These are phyloP conservation scores for Arrhamphus sclerolepis DNA, from an alignment of 2,797 vertebrate species.

Conservation along the genomic window DNA sequence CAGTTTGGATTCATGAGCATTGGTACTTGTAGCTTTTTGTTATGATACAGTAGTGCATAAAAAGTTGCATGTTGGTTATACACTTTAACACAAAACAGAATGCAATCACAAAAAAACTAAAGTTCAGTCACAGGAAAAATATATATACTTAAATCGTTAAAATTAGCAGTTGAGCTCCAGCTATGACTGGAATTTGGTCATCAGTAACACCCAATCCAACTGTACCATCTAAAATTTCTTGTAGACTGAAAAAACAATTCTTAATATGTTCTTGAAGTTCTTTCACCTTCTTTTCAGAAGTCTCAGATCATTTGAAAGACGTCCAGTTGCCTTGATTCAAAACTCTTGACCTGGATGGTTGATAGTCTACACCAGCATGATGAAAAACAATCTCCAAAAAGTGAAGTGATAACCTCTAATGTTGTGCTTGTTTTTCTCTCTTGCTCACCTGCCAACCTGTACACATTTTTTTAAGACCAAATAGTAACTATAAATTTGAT, in stretches of 20 bases:
- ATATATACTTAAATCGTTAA: slow-evolving; percentile 21
- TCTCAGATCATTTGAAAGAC: too few relatives aligned
- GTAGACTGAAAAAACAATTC: neutral
- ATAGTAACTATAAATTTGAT: slow-evolving; percentile 11
- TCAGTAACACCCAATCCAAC: slow-evolving; percentile 19
- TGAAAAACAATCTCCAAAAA: too few relatives aligned
- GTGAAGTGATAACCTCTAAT: neutral
- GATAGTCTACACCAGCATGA: too few relatives aligned
- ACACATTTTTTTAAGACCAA: slow-evolving; percentile 24
- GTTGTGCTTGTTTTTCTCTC: slow-evolving; percentile 44
- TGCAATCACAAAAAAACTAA: slow-evolving; percentile 14
- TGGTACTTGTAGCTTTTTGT: slow-evolving; percentile 39
- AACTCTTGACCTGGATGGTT: too few relatives aligned
- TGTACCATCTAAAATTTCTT: slow-evolving; percentile 1
- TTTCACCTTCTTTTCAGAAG: too few relatives aligned
- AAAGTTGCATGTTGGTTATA: slow-evolving; percentile 30
- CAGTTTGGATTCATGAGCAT: slow-evolving; percentile 34
- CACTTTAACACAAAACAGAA: slow-evolving; percentile 27
- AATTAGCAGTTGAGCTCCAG: slow-evolving; percentile 39
- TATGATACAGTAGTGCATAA: slow-evolving; percentile 30
- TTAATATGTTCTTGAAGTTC: too few relatives aligned
- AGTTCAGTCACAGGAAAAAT: slow-evolving; percentile 21
- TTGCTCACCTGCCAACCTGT: slow-evolving; percentile 7
- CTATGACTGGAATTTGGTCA: slow-evolving; percentile 35
- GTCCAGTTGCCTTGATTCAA: too few relatives aligned